phyloP scores from a whole-genome alignment of 1,140 invertebrate genomes.

The Pogonus chalceus region DNA sequence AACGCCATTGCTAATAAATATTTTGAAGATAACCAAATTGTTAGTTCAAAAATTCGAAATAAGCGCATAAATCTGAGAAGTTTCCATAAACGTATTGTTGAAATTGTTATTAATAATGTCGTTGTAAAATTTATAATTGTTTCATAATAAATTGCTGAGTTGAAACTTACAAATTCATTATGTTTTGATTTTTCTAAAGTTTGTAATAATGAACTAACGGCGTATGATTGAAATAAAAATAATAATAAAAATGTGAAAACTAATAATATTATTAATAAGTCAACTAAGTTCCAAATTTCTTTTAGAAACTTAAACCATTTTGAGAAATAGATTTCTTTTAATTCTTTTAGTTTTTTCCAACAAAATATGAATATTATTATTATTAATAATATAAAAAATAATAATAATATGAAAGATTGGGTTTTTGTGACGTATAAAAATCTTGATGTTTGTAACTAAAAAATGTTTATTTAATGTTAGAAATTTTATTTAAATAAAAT shows the following conservation, averaged over 20 bases:
- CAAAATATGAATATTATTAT: neutral
- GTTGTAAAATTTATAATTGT: neutral
- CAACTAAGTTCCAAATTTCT: neutral
- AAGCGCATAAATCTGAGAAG: neutral
- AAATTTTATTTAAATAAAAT: too few relatives aligned
- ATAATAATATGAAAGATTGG: neutral
- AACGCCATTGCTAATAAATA: neutral
- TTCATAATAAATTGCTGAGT: neutral
- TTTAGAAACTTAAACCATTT: neutral
- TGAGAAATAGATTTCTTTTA: neutral
- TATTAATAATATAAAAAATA: neutral
- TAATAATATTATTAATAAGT: neutral
- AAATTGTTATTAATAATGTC: neutral
- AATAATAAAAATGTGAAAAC: neutral
- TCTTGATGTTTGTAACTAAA: neutral
- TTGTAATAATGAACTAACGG: neutral
- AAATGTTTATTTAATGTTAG: too few relatives aligned
- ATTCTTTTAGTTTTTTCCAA: neutral
- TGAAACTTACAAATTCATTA: conserved; percentile 4
- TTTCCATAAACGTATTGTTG: neutral
- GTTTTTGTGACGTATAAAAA: neutral
- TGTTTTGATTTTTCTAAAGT: neutral
- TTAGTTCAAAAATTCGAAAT: conserved; percentile 2
- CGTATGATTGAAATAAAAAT: neutral
- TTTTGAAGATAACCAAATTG: neutral